Evolutionary conservation across 2,888 invertebrate species (phyloP).

Genomic region (Spodoptera picta): DNA sequence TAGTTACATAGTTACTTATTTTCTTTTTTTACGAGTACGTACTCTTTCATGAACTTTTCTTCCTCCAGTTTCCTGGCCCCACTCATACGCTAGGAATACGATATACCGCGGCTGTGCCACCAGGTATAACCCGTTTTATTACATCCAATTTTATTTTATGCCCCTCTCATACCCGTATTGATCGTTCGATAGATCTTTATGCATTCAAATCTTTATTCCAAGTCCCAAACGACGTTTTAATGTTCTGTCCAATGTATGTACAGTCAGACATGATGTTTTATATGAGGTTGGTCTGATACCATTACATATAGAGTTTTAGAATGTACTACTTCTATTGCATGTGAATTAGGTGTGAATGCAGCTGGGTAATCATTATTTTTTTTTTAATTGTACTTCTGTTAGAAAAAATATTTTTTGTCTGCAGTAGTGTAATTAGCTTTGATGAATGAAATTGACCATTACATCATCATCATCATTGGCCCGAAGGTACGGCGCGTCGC

Average conservation of each 20-base stretch:
- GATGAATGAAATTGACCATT: too few relatives aligned
- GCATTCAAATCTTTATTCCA: slow-evolving; percentile 75
- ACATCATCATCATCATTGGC: too few relatives aligned
- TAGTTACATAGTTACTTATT: not conserved
- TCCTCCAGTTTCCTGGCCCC: slow-evolving; percentile 54
- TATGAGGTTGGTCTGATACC: slow-evolving; percentile 56
- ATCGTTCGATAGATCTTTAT: slow-evolving; percentile 73
- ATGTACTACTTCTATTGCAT: slow-evolving; percentile 18
- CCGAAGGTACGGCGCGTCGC: too few relatives aligned
- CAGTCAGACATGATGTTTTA: slow-evolving; percentile 46
- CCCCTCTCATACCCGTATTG: slow-evolving; percentile 71
- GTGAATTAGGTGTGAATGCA: not conserved
- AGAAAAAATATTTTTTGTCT: too few relatives aligned
- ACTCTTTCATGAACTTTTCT: slow-evolving; percentile 4
- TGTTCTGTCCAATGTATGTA: slow-evolving; percentile 51
- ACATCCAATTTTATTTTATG: slow-evolving; percentile 84
- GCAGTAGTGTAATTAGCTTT: too few relatives aligned
- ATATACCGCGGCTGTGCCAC: slow-evolving; percentile 70
- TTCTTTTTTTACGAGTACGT: not conserved
- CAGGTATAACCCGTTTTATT: slow-evolving; percentile 80
- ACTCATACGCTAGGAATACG: slow-evolving; percentile 69
- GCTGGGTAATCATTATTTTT: too few relatives aligned
- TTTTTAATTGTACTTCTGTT: too few relatives aligned
- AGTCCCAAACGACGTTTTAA: slow-evolving; percentile 69
- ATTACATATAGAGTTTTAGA: slow-evolving; percentile 36